Percentiles rank a stretch among this genome's conserved stretches.
Conservation (phyloP, 2,888 invertebrate species). For the Pseudococcus viburni region DNA sequence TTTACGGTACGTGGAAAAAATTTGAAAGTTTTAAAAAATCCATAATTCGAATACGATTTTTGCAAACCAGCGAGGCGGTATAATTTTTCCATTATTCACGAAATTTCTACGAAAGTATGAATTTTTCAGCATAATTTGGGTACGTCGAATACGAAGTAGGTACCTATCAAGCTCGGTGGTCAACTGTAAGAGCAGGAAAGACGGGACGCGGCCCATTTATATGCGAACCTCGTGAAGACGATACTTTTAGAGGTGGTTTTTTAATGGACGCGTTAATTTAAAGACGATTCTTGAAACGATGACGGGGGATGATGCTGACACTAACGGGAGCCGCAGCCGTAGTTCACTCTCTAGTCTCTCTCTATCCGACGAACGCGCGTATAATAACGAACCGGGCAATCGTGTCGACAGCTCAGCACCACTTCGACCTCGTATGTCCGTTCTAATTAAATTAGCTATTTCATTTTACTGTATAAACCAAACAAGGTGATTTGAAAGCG, state of each 20-base stretch:
- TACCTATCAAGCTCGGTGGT: too few relatives aligned
- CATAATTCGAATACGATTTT: too few relatives aligned
- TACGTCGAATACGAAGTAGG: too few relatives aligned
- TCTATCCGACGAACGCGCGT: not conserved
- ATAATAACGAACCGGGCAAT: not conserved
- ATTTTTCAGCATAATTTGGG: too few relatives aligned
- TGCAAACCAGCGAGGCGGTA: too few relatives aligned
- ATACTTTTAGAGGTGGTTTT: constrained; percentile 17
- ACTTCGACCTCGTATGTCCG: constrained; percentile 17
- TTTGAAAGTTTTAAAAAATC: too few relatives aligned
- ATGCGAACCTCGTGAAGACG: constrained; percentile 18
- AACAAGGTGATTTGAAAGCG: constrained; percentile 31
- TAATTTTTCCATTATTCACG: too few relatives aligned
- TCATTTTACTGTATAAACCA: not conserved
- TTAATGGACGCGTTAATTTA: not conserved
- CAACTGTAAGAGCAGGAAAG: too few relatives aligned
- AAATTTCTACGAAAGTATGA: too few relatives aligned
- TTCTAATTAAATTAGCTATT: constrained; percentile 4
- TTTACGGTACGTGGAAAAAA: too few relatives aligned
- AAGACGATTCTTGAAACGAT: not conserved
- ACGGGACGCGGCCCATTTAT: not conserved
- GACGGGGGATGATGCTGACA: not conserved
- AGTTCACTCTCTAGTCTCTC: not conserved
- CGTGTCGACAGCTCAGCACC: not conserved
- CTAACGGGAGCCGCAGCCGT: not conserved